Conservation (phyloP, 1,140 invertebrate genomes). For the Tyrophagus putrescentiae region DNA sequence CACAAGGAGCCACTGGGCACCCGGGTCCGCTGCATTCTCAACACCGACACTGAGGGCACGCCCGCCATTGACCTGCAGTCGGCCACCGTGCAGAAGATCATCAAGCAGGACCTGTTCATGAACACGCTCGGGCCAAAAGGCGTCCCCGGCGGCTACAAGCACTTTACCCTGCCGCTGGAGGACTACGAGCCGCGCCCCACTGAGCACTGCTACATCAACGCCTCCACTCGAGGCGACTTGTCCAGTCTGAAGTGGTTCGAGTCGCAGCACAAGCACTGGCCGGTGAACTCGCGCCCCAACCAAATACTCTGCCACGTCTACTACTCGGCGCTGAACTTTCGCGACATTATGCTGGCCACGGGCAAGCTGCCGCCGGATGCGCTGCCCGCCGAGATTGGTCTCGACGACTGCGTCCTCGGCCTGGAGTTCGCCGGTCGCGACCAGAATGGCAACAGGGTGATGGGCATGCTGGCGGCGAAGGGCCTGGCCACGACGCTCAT, state of each 20-base stretch:
- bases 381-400: conserved; percentile 43
- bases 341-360: conserved; percentile 49
- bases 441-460: conserved; percentile 54
- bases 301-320: conserved; percentile 58
- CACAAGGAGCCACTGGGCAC: conserved; percentile 62
- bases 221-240: conserved; percentile 66
- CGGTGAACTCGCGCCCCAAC: conserved; percentile 30
- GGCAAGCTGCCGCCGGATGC: conserved; percentile 90
- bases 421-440: conserved; percentile 73
- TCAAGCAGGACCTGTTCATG: conserved; percentile 33
- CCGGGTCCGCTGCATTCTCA: conserved; percentile 42
- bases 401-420: conserved; percentile 35
- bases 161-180: conserved; percentile 33
- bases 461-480: conserved; percentile 80
- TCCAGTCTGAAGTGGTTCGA: conserved; percentile 86
- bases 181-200: conserved; percentile 32
- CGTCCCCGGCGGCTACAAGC: conserved; percentile 22
- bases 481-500: conserved; percentile 74
- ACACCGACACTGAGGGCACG: not conserved
- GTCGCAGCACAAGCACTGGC: conserved; percentile 48
- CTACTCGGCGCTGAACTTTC: conserved; percentile 29
- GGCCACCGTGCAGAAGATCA: conserved; percentile 2
- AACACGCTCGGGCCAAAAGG: conserved; percentile 21
- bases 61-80: conserved; percentile 5
- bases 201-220: conserved; percentile 83